Evolutionary conservation across 1,140 invertebrate species (phyloP).

Genomic region (Octopus bimaculoides): DNA sequence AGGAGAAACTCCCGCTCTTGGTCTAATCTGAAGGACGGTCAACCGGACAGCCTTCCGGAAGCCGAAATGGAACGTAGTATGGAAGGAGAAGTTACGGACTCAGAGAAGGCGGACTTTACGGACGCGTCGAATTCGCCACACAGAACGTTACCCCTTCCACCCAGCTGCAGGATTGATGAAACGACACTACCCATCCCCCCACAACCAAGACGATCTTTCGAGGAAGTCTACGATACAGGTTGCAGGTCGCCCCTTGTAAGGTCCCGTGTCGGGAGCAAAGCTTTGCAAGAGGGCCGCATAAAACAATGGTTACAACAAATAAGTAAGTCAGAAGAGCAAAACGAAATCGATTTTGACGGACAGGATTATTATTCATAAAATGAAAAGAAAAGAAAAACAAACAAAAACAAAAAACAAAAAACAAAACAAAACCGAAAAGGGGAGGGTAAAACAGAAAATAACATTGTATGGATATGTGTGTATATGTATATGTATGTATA

Average conservation of each 20-base stretch:
- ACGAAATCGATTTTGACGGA: not conserved
- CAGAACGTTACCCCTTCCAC: not conserved
- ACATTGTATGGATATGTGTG: not conserved
- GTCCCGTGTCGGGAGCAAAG: slow-evolving; percentile 3
- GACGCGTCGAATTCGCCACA: not conserved
- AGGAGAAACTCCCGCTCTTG: not conserved
- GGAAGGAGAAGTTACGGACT: not conserved
- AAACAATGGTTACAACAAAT: slow-evolving; percentile 15
- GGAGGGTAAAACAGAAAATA: not conserved
- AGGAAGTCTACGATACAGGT: not conserved
- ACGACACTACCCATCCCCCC: not conserved
- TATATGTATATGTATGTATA: not conserved
- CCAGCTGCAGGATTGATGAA: not conserved
- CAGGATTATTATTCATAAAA: slow-evolving; percentile 4
- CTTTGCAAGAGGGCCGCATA: slow-evolving; percentile 15
- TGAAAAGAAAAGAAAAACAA: not conserved
- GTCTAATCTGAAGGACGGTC: slow-evolving; percentile 11
- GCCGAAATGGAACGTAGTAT: not conserved
- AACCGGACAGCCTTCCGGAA: not conserved
- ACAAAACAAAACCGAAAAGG: not conserved
- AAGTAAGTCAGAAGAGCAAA: not conserved
- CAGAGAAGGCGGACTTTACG: not conserved
- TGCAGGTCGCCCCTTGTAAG: slow-evolving; percentile 7
- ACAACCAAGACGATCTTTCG: not conserved
- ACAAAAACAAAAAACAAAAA: not conserved